A percentile compares a stretch with the other conserved stretches of the same genome.
These are phyloP conservation scores for Etia nguti DNA, from an alignment of 2,113 vertebrate genomes.

Conservation along the genomic window DNA sequence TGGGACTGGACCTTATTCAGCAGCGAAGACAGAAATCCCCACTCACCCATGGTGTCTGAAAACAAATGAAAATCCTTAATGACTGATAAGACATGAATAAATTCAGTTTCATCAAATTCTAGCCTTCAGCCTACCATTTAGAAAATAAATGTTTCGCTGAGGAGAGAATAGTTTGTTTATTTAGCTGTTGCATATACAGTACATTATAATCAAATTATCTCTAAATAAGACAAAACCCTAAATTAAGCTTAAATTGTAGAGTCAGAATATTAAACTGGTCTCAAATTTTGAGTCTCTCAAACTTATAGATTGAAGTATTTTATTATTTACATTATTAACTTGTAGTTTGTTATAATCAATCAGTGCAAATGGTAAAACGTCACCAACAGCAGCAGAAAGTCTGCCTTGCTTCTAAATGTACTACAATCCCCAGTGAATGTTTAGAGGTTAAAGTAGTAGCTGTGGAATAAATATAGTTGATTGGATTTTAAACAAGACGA, in stretches of 20 bases:
- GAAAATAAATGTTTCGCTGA: neutral
- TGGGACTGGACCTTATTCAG: constrained; percentile 92
- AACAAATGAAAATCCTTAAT: neutral
- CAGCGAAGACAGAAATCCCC: constrained; percentile 80
- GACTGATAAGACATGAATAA: neutral
- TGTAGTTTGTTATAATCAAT: neutral
- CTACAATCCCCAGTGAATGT: accelerated
- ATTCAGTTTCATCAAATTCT: neutral
- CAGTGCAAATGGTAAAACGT: neutral
- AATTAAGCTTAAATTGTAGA: neutral
- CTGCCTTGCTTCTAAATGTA: neutral
- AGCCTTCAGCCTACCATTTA: neutral
- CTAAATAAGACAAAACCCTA: neutral
- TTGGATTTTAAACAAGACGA: neutral
- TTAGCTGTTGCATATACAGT: neutral
- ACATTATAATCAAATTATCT: neutral
- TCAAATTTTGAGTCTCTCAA: neutral
- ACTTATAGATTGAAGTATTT: neutral
- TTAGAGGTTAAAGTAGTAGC: neutral
- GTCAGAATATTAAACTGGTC: neutral
- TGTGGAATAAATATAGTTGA: neutral
- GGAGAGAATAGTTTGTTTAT: neutral
- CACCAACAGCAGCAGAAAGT: neutral
- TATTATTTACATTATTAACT: neutral
- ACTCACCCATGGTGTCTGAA: constrained; percentile 67